phyloP scores from a whole-genome alignment of 2,888 invertebrate genomes.

The Diogma glabrata region DNA sequence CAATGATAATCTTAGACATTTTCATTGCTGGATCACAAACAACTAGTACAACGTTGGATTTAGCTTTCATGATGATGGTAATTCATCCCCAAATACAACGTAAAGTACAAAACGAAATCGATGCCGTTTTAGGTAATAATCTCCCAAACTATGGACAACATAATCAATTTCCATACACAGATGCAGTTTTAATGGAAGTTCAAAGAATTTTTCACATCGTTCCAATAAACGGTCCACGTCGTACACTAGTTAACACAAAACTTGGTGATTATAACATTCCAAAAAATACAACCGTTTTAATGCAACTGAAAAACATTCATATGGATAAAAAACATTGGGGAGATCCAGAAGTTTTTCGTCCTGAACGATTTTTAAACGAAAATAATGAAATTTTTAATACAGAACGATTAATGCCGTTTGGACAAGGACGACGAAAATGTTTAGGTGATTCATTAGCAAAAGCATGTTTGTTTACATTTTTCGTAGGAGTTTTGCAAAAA shows the following conservation, averaged over 20 bases:
- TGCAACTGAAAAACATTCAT: constrained; percentile 43
- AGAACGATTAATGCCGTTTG: constrained; percentile 34
- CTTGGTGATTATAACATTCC: constrained; percentile 45
- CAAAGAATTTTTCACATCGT: constrained; percentile 43
- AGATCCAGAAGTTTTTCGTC: constrained; percentile 49
- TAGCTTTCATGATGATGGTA: constrained; percentile 47
- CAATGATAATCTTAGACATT: constrained; percentile 53
- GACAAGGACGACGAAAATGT: constrained; percentile 49
- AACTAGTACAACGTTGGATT: constrained; percentile 49
- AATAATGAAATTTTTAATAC: constrained; percentile 25
- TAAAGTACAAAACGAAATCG: constrained; percentile 44
- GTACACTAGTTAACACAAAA: constrained; percentile 41
- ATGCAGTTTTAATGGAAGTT: constrained; percentile 45
- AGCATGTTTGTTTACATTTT: constrained; percentile 48
- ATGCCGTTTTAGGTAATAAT: constrained; percentile 27
- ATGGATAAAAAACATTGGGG: constrained; percentile 45
- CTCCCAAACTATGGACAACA: constrained; percentile 30
- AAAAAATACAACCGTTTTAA: constrained; percentile 40
- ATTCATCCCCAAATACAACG: constrained; percentile 45
- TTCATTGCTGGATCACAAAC: constrained; percentile 56
- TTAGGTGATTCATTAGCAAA: constrained; percentile 51
- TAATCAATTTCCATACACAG: constrained; percentile 40
- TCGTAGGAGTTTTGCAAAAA: constrained; percentile 45
- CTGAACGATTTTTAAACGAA: constrained; percentile 47
- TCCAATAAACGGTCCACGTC: constrained; percentile 44